Conservation (phyloP, 2,888 invertebrate genomes). For the Platypus cylindrus region DNA sequence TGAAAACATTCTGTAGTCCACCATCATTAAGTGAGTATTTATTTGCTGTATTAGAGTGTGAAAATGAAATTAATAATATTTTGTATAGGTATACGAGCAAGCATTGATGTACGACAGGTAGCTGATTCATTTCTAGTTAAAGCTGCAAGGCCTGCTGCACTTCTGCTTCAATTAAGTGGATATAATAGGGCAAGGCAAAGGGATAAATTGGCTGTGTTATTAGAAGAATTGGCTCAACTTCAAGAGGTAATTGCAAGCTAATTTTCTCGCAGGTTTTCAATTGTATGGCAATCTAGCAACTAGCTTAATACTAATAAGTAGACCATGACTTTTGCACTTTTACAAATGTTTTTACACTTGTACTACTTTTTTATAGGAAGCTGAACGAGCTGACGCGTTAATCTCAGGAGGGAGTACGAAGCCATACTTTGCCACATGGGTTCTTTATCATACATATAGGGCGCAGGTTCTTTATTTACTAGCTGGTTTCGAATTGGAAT, state of each 20-base stretch:
- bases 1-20: conserved; percentile 78
- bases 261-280: neutral
- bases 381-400: conserved; percentile 65
- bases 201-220: conserved; percentile 78
- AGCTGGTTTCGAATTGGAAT: conserved; percentile 87
- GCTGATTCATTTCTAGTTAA: conserved; percentile 81
- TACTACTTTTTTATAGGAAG: conserved; percentile 40
- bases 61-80: neutral
- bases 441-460: conserved; percentile 82
- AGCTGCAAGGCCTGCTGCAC: conserved; percentile 76
- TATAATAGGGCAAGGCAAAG: conserved; percentile 92
- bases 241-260: conserved; percentile 42
- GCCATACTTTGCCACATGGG: conserved; percentile 80
- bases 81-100: conserved; percentile 10
- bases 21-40: conserved; percentile 62
- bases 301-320: too few relatives aligned
- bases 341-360: neutral
- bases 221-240: conserved; percentile 81
- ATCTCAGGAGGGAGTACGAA: conserved; percentile 33
- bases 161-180: conserved; percentile 78
- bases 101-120: conserved; percentile 41
- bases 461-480: conserved; percentile 90
- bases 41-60: conserved; percentile 1
- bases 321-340: too few relatives aligned
- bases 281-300: neutral